Evolutionary conservation across 1,140 invertebrate species (phyloP).

Genomic region (Drosophila bocki): DNA sequence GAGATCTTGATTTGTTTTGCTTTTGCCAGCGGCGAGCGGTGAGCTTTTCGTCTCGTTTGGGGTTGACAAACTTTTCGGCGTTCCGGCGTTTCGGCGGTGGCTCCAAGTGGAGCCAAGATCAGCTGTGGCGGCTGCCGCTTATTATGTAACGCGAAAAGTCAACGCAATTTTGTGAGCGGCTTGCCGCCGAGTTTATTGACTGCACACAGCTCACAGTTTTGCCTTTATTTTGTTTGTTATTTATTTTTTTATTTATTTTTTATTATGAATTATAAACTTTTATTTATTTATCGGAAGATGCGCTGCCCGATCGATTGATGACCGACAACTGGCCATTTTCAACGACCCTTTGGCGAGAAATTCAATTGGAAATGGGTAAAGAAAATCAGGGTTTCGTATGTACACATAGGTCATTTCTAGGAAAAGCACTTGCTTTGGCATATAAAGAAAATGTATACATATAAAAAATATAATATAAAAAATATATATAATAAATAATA

Average conservation of each 20-base stretch:
- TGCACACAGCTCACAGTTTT: constrained; percentile 21
- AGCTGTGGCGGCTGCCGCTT: constrained; percentile 46
- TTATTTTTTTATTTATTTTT: background rate
- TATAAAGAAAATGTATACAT: too few species aligned
- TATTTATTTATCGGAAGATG: constrained; percentile 8
- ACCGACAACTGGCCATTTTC: constrained; percentile 7
- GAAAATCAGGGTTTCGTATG: too few species aligned
- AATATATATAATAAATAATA: too few species aligned
- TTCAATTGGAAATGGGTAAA: background rate
- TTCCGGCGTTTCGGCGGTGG: background rate
- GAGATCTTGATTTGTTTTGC: constrained; percentile 38
- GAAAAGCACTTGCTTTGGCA: too few species aligned
- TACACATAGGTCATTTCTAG: too few species aligned
- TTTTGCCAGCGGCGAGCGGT: background rate
- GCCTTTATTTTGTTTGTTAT: constrained; percentile 14
- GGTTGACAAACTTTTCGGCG: constrained; percentile 60
- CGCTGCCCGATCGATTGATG: constrained; percentile 25
- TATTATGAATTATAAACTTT: too few species aligned
- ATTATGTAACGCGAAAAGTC: constrained; percentile 76
- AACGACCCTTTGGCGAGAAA: constrained; percentile 6
- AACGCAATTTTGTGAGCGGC: constrained; percentile 46
- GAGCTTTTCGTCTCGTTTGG: constrained; percentile 34
- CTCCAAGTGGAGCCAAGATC: constrained; percentile 40
- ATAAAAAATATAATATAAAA: too few species aligned
- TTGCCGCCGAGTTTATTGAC: constrained; percentile 61